Percentiles rank a stretch among this genome's conserved stretches.
These are phyloP conservation scores for Psix sp. DNA, from an alignment of 1,140 invertebrate species.

Conservation along the genomic window DNA sequence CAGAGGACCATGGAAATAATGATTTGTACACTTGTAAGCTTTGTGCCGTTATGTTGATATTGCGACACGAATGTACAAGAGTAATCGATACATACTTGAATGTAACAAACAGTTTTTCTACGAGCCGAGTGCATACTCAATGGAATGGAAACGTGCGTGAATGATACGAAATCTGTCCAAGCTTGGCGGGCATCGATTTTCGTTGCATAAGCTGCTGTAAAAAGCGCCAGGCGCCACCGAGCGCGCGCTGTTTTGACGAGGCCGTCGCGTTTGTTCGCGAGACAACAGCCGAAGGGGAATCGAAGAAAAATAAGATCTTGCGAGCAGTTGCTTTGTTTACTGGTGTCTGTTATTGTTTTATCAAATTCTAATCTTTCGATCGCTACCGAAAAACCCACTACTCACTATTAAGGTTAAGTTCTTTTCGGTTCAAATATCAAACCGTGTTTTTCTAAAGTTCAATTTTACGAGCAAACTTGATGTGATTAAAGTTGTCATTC, in stretches of 20 bases:
- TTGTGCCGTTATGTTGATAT: conserved; percentile 34
- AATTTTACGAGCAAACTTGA: no score
- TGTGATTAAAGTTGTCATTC: no score
- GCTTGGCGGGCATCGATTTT: conserved; percentile 57
- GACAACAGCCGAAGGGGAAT: conserved; percentile 15
- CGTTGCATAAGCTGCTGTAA: conserved; percentile 43
- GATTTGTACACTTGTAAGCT: conserved; percentile 53
- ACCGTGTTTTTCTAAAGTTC: no score
- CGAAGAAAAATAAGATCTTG: conserved; percentile 34
- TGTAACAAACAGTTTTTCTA: conserved; percentile 58
- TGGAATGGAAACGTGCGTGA: conserved; percentile 59
- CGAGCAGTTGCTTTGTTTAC: conserved; percentile 22
- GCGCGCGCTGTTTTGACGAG: conserved; percentile 51
- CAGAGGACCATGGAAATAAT: conserved; percentile 43
- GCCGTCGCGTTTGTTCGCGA: conserved; percentile 38
- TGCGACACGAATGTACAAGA: conserved; percentile 35
- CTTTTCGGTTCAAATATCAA: no score
- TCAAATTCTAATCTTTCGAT: conserved; percentile 2
- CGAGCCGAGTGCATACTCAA: conserved; percentile 55
- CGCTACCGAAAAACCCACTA: no score
- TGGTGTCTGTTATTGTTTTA: conserved; percentile 19
- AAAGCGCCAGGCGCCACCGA: conserved; percentile 31
- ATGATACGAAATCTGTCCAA: conserved; percentile 54
- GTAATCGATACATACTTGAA: conserved; percentile 56
- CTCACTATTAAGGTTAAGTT: no score